Percentiles rank a stretch among this genome's conserved stretches.
Evolutionary conservation across 1,140 invertebrate genomes (phyloP).

Genomic region (Spodoptera frugiperda): DNA sequence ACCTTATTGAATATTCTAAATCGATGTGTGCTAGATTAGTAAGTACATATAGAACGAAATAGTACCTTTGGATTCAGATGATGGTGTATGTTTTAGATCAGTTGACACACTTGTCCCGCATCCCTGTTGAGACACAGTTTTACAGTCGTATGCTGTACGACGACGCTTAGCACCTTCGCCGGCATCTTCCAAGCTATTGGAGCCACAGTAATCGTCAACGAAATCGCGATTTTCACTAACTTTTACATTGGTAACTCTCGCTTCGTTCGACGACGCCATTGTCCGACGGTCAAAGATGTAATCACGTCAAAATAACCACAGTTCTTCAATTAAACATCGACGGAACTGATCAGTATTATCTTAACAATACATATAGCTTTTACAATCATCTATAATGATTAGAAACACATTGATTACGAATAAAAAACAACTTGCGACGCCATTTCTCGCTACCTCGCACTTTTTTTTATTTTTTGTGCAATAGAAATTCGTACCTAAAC

Average conservation of each 20-base stretch:
- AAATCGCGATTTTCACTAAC: conserved; percentile 76
- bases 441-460: conserved; percentile 82
- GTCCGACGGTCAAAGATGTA: conserved; percentile 71
- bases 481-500: conserved; percentile 53
- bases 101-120: conserved; percentile 81
- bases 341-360: conserved; percentile 59
- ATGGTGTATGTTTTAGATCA: conserved; percentile 68
- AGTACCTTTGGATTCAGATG: conserved; percentile 77
- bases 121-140: conserved; percentile 81
- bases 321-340: conserved; percentile 74
- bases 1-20: conserved; percentile 30
- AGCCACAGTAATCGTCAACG: conserved; percentile 65
- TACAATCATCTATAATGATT: conserved; percentile 65
- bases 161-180: conserved; percentile 79
- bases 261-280: conserved; percentile 84
- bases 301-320: conserved; percentile 67
- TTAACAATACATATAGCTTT: conserved; percentile 62
- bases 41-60: conserved; percentile 46
- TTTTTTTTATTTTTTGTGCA: conserved; percentile 73
- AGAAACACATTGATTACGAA: conserved; percentile 78
- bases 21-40: conserved; percentile 32
- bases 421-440: conserved; percentile 86
- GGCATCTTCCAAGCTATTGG: conserved; percentile 70
- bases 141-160: conserved; percentile 78
- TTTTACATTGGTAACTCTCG: conserved; percentile 80